Conservation (phyloP, 1,140 invertebrate genomes). For the Bombus waltoni region DNA sequence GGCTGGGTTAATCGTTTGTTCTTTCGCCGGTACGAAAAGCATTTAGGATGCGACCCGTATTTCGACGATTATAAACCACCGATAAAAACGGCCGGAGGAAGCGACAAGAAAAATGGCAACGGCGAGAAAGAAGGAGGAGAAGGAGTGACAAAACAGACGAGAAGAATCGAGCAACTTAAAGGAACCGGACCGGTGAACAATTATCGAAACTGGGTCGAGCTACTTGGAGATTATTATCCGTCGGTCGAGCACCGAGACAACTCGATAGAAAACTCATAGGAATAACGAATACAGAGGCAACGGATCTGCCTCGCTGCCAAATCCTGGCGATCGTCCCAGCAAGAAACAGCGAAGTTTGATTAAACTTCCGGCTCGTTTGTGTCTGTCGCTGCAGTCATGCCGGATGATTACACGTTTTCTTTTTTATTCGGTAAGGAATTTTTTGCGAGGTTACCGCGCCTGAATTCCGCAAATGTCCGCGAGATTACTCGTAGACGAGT, state of each 20-base stretch:
- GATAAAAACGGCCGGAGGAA: background rate
- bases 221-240: conserved; percentile 51
- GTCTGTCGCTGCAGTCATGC: background rate
- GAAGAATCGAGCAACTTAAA: conserved; percentile 32
- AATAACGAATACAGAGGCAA: conserved; percentile 46
- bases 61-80: conserved; percentile 46
- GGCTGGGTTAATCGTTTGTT: conserved; percentile 42
- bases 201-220: conserved; percentile 63
- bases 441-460: no score
- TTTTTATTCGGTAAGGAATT: background rate
- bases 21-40: background rate
- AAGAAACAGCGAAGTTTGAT: conserved; percentile 42
- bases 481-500: conserved; percentile 1
- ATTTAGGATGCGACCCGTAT: conserved; percentile 34
- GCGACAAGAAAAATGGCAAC: conserved; percentile 24
- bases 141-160: conserved; percentile 11
- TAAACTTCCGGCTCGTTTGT: conserved; percentile 26
- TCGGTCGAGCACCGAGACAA: conserved; percentile 10
- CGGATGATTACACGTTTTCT: background rate
- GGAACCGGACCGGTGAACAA: conserved; percentile 40
- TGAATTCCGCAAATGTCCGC: background rate
- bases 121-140: background rate
- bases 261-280: conserved; percentile 35
- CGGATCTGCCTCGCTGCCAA: conserved; percentile 23
- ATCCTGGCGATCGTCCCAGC: conserved; percentile 12